Evolutionary conservation across 2,888 invertebrate species (phyloP), one percentile per base, ranked within the genome.

Genomic region (Sycophila texana): DNA sequence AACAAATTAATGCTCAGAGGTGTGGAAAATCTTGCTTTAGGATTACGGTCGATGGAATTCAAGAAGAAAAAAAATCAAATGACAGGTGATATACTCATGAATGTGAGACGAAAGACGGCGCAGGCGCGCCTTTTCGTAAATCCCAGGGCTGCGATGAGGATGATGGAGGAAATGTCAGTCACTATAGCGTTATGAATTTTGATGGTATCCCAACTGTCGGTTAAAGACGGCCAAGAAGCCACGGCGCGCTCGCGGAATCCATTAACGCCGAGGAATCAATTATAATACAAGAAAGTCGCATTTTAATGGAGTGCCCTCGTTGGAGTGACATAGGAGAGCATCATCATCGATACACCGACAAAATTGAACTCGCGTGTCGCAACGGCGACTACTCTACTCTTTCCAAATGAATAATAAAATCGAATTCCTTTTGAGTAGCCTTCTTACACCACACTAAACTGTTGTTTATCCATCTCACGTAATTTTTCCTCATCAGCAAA

Each of bases 141-240:
- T 7, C 47, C 30, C 22, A 74, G n/a, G 13, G 13, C 20, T 1
- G 5, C 39, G 57, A 63, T 51, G 18, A 20, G 49, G 66, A 66
- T 30, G 39, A 61, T 53, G 16, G 65, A 76, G 49, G 61, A 75
- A 60, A 57, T n/a, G 76, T 76, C 76, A 71, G 20, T 76, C 70
- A 76, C 60, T 67, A 16, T 13, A n/a, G 51, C 14, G 49, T 39
- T 75, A 53, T 60, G 20, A 75, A 68, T 75, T 75, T 53, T 26
- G 67, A 75, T 75, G 30, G 10, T 51, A 67, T 65, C 55, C 53
- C 67, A 51, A 47, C 51, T 47, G 67, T 49, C 47, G 47, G 39
- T 22, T 30, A 22, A 60, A 16, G 61, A 51, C 67, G 16, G 53
- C 60, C 26, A 16, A 18, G 12, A 20, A 10, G 49, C 51, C 51